Base-by-base conservation (phyloP, 2,888 invertebrate genomes). In the Microchrysa polita region DNA sequence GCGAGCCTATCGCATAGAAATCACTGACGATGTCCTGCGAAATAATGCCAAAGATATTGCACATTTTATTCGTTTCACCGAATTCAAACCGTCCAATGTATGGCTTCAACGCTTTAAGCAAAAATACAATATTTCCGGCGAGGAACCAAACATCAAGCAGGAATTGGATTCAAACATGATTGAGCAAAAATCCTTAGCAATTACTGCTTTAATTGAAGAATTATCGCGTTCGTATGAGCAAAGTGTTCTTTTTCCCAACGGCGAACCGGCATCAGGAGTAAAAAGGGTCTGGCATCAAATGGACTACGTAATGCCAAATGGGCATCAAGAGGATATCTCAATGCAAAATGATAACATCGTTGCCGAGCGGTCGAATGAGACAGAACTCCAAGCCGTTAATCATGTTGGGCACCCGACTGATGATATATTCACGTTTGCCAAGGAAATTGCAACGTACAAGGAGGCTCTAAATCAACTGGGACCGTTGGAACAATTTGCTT, bases 401-500 rank as follows among this genome's bases (percentile, higher is more conserved):
- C 27, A 34, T 5, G 7, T 5, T 34, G 27, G 27, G 7, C 12
- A 48, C 2, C 22, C 20, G 1, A 55, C 18, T 10, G 71, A 57
- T 7, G 27, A 7, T 2, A 7, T 7, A 5, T 34, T 34, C 27
- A 34, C 2, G 27, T 10, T 14, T 60, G 72, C 59, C 5, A 20
- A 72, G 14, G 72, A 72, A 23, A 72, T 72, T 40, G 22, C 14
- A 16, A 60, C 9, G 5, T 72, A 72, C 40, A 42, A 22, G 23
- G 72, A 72, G n/a, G 72, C 72, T 0, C n/a, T 72, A 1, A 60
- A 60, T 14, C 23, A 40, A 10, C 59, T 73, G 2, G 67, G 57
- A 12, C 73, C 73, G 34, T 20, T 73, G 59, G 73, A 73, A 48
- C 55, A 73, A 18, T 73, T 73, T 27, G 67, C 44, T 10, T n/a